Conservation (phyloP, 2,888 invertebrate species). For the Blomia tropicalis region DNA sequence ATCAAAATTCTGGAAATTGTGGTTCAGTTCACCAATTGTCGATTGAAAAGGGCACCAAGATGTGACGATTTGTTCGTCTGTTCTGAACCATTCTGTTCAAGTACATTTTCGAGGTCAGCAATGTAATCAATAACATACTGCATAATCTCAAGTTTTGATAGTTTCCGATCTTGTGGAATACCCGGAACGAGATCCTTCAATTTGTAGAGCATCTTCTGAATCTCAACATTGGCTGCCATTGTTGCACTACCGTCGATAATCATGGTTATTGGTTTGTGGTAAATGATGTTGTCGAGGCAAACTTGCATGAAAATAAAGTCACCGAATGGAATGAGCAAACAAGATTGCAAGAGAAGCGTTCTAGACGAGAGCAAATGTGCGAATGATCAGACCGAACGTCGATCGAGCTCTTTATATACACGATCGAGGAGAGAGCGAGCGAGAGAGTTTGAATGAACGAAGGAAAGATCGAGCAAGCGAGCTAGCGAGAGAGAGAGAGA, state of each 20-base stretch:
- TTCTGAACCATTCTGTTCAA: conserved; percentile 45
- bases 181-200: conserved; percentile 82
- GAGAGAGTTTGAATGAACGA: neutral
- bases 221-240: neutral
- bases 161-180: conserved; percentile 78
- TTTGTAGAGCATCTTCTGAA: conserved; percentile 47
- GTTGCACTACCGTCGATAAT: neutral
- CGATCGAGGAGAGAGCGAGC: neutral
- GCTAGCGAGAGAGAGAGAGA: no score
- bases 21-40: no score
- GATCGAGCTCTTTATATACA: neutral
- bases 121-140: conserved; percentile 93
- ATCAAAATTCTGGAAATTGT: no score
- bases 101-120: conserved; percentile 73
- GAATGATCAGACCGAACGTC: no score
- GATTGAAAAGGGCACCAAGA: no score
- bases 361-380: no score
- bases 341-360: no score
- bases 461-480: neutral
- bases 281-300: no score
- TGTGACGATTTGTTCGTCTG: no score
- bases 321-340: no score
- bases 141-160: conserved; percentile 81
- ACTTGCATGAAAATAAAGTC: no score
- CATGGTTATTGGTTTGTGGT: neutral